These are phyloP conservation scores for Ypsolopha scabrella DNA, from an alignment of 2,888 invertebrate genomes.

Conservation along the genomic window DNA sequence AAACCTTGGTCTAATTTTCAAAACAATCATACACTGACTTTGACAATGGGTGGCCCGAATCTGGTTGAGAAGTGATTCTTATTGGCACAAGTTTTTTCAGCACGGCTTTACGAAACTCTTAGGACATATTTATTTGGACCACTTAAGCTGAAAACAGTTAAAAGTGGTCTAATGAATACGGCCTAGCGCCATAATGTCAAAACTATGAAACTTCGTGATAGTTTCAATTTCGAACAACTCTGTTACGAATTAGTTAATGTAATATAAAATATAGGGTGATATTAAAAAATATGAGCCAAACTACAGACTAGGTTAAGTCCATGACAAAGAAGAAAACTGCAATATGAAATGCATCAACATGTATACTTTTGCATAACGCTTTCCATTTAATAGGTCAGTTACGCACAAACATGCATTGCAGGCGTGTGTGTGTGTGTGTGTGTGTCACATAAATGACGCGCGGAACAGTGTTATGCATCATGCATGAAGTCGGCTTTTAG, in stretches of 20 bases:
- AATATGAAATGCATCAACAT: no score
- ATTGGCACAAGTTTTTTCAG: conserved; percentile 54
- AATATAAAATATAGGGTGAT: neutral
- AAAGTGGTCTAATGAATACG: neutral
- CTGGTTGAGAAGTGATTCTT: conserved; percentile 48
- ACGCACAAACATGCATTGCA: no score
- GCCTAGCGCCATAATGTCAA: neutral
- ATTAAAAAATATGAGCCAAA: no score
- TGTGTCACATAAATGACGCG: no score
- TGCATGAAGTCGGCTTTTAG: no score
- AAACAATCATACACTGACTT: conserved; percentile 41
- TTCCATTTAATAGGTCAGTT: no score
- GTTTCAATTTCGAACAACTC: conserved; percentile 41
- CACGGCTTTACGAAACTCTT: conserved; percentile 67
- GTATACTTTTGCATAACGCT: no score
- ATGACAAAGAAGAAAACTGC: no score
- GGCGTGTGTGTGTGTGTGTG: no score
- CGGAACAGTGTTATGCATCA: no score
- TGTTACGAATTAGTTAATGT: conserved; percentile 46
- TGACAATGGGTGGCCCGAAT: conserved; percentile 62
- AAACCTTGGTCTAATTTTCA: conserved; percentile 22
- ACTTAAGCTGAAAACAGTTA: neutral
- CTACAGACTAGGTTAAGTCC: no score
- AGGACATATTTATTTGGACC: neutral
- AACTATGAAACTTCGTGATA: conserved; percentile 32